A percentile compares a stretch with the other conserved stretches of the same genome.
Evolutionary conservation across 1,140 invertebrate genomes (phyloP).

Genomic region (Drosophila arizonae): DNA sequence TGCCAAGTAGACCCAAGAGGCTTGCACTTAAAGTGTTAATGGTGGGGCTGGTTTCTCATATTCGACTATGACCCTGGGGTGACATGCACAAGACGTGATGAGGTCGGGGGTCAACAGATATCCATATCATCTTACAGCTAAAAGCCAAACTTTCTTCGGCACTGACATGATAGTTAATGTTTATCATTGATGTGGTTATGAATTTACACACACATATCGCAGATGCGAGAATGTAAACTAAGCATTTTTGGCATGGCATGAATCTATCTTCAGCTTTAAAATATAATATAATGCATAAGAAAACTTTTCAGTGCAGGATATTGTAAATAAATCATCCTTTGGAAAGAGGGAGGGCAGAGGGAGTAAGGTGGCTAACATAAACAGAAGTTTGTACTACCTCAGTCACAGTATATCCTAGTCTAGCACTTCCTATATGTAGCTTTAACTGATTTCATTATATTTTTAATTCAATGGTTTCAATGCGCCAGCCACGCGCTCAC

Average conservation of each 20-base stretch:
- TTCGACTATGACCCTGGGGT: slow-evolving; percentile 62
- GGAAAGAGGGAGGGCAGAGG: too few relatives aligned
- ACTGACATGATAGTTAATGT: slow-evolving; percentile 39
- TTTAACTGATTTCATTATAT: too few relatives aligned
- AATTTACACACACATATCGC: slow-evolving; percentile 30
- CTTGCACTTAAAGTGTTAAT: slow-evolving; percentile 60
- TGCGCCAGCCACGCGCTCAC: too few relatives aligned
- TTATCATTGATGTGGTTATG: slow-evolving; percentile 37
- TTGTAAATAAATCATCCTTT: too few relatives aligned
- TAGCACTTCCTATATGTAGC: too few relatives aligned
- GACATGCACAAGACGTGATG: slow-evolving; percentile 50
- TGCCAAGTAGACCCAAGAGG: slow-evolving; percentile 68
- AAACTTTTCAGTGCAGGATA: too few relatives aligned
- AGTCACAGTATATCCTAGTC: too few relatives aligned
- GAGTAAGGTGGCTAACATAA: too few relatives aligned
- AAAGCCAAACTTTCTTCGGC: slow-evolving; percentile 33
- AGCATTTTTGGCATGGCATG: neutral
- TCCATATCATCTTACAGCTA: slow-evolving; percentile 30
- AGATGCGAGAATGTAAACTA: slow-evolving; percentile 8
- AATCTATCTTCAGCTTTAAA: neutral
- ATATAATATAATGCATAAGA: too few relatives aligned
- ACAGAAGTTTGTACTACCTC: too few relatives aligned
- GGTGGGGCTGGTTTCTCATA: slow-evolving; percentile 38
- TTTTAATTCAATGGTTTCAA: too few relatives aligned
- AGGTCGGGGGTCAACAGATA: slow-evolving; percentile 17